Evolutionary conservation across 2,797 vertebrate genomes (phyloP).

Genomic region (Corythornis leucogaster): DNA sequence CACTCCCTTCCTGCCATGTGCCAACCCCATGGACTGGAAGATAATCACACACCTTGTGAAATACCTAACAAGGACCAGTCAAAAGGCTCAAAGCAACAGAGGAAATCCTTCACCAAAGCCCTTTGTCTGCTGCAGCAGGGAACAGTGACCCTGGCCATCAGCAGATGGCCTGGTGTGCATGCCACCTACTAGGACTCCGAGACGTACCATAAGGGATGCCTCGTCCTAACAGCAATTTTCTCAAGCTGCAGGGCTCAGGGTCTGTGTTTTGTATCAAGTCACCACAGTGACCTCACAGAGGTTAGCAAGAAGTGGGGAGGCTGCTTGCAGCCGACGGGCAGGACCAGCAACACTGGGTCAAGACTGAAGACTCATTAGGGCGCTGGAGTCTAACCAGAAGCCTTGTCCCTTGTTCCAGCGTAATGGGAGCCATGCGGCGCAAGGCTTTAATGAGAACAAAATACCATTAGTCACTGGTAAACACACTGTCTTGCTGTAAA

Average conservation of each 20-base stretch:
- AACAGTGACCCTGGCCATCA: not conserved
- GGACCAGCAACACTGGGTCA: not conserved
- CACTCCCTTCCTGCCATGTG: fast-evolving
- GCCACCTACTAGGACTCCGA: not conserved
- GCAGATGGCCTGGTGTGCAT: not conserved
- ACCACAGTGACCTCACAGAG: not conserved
- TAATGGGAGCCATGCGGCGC: not conserved
- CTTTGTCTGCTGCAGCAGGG: not conserved
- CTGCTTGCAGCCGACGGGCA: fast-evolving
- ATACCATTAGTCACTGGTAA: not conserved
- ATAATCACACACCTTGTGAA: fast-evolving
- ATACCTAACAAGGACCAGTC: not conserved
- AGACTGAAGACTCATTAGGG: not conserved
- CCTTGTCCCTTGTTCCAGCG: not conserved
- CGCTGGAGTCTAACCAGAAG: not conserved
- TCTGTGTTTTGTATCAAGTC: not conserved
- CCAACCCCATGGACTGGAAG: not conserved
- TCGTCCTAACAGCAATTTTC: not conserved
- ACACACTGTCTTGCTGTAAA: not conserved
- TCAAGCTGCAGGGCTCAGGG: not conserved
- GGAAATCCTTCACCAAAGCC: not conserved
- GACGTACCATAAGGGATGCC: fast-evolving
- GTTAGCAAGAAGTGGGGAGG: not conserved
- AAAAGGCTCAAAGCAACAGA: not conserved
- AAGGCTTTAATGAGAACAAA: not conserved